A percentile compares a stretch with the other conserved stretches of the same genome.
Conservation (phyloP, 2,888 invertebrate species). For the Tachina grossa region DNA sequence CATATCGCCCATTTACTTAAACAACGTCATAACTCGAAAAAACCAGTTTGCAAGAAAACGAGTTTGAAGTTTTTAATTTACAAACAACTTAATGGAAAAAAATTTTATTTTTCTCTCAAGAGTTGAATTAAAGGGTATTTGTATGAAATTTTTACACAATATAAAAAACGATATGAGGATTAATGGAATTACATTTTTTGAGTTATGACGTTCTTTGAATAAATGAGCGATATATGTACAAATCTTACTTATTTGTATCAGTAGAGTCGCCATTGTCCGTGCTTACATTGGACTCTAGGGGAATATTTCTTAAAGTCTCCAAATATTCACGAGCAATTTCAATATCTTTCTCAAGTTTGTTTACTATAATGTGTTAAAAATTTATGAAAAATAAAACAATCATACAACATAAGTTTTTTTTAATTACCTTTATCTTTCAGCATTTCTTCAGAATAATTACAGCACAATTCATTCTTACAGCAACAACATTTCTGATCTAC, state of each 20-base stretch:
- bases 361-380: slow-evolving; percentile 73
- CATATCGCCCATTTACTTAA: no score
- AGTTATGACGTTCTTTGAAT: no score
- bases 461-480: slow-evolving; percentile 76
- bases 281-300: not conserved
- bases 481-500: slow-evolving; percentile 76
- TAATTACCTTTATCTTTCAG: slow-evolving; percentile 78
- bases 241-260: slow-evolving; percentile 56
- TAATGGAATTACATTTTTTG: no score
- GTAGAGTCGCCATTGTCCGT: slow-evolving; percentile 28
- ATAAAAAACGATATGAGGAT: no score
- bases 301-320: slow-evolving; percentile 73
- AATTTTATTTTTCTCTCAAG: no score
- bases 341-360: slow-evolving; percentile 79
- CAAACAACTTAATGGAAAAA: no score
- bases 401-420: not conserved
- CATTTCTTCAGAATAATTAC: slow-evolving; percentile 78
- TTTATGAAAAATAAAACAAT: not conserved
- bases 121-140: no score
- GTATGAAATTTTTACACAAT: no score
- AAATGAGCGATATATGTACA: not conserved
- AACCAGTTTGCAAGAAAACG: no score
- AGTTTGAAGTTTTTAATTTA: no score
- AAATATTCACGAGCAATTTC: slow-evolving; percentile 77
- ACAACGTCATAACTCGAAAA: no score